phyloP scores from a whole-genome alignment of 2,113 vertebrate genomes.

The Rhea pennata region DNA sequence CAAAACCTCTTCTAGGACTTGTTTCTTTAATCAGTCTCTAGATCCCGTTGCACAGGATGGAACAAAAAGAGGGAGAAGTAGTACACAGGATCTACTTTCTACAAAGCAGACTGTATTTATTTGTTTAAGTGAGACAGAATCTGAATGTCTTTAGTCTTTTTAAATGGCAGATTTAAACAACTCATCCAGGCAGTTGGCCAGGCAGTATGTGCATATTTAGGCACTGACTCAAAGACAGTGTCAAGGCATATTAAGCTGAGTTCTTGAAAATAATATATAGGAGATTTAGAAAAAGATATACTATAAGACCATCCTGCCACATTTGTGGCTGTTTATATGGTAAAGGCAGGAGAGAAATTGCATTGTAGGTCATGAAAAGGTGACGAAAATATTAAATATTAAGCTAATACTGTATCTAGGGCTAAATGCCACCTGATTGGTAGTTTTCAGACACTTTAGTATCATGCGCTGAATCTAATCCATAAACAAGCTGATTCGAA shows the following conservation, averaged over 20 bases:
- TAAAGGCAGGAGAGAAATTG: not conserved
- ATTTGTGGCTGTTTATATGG: conserved; percentile 5
- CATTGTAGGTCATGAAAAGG: not conserved
- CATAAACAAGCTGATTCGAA: not conserved
- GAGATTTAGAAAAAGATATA: not conserved
- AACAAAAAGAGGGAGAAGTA: conserved; percentile 60
- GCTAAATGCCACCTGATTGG: not conserved
- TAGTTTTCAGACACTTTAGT: not conserved
- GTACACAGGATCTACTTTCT: conserved; percentile 36
- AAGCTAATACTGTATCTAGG: not conserved
- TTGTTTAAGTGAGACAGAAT: conserved; percentile 60
- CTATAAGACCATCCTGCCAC: not conserved
- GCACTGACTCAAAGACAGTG: conserved; percentile 39
- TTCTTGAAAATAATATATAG: conserved; percentile 39
- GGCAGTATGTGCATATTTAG: conserved; percentile 52
- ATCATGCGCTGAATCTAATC: not conserved
- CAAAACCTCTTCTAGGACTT: conserved; percentile 14
- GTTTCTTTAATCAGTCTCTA: conserved; percentile 22
- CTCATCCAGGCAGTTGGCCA: conserved; percentile 43
- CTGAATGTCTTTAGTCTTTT: conserved; percentile 41
- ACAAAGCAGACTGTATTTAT: conserved; percentile 63
- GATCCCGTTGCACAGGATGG: not conserved
- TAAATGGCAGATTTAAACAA: conserved; percentile 55
- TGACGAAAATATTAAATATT: conserved; percentile 16
- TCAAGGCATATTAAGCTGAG: conserved; percentile 39